Evolutionary conservation across 2,113 vertebrate genomes (phyloP).

Genomic region (Cygnus atratus): DNA sequence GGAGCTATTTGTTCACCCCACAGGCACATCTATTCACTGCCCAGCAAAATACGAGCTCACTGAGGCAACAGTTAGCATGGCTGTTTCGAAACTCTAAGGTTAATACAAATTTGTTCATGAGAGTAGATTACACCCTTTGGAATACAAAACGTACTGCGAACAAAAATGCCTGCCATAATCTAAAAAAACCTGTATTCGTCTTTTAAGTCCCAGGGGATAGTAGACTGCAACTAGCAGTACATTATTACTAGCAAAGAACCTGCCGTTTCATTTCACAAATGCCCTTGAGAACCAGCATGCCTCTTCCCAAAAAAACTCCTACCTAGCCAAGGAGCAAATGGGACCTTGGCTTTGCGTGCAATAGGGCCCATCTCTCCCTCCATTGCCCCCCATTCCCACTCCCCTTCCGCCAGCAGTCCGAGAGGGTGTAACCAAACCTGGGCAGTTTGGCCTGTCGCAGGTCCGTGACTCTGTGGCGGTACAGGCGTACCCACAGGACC

Average conservation of each 20-base stretch:
- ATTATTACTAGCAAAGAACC: neutral
- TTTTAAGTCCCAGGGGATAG: neutral
- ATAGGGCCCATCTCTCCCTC: neutral
- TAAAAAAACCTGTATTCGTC: neutral
- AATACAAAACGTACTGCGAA: neutral
- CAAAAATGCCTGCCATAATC: neutral
- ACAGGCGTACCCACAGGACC: conserved; percentile 94
- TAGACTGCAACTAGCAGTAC: neutral
- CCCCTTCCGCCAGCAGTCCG: neutral
- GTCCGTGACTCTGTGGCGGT: conserved; percentile 93
- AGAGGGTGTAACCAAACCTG: conserved; percentile 71
- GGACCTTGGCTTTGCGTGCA: accelerated
- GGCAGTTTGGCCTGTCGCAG: conserved; percentile 92
- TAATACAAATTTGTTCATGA: neutral
- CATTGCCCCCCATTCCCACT: accelerated
- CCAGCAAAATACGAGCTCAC: neutral
- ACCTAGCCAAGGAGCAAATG: accelerated
- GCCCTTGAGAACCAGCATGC: accelerated
- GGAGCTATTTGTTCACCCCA: neutral
- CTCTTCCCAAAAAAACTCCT: accelerated
- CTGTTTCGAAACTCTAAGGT: neutral
- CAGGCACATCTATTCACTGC: neutral
- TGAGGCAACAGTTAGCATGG: neutral
- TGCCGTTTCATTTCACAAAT: neutral
- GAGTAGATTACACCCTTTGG: neutral